Evolutionary conservation across 2,113 vertebrate species (phyloP).

Genomic region (Bubo blakistoni): DNA sequence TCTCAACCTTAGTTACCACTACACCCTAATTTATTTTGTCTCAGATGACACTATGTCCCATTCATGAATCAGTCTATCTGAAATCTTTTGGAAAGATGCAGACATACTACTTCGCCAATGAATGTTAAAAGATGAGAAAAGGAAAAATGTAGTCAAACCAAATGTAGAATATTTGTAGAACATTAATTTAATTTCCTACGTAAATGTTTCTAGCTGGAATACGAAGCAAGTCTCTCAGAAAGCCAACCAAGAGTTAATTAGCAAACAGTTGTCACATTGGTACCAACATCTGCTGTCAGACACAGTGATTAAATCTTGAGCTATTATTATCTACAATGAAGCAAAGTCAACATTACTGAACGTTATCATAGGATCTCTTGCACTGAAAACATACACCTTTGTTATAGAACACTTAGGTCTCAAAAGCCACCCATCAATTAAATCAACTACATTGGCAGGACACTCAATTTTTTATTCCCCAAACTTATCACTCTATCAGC

Average conservation of each 20-base stretch:
- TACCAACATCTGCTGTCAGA: neutral
- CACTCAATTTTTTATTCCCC: neutral
- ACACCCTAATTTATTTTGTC: neutral
- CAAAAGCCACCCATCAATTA: neutral
- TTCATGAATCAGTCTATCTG: neutral
- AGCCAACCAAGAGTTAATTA: neutral
- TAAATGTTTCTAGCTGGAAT: neutral
- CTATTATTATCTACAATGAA: neutral
- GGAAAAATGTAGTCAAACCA: neutral
- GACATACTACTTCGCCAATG: rapidly evolving
- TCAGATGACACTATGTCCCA: neutral
- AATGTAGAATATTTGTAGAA: neutral
- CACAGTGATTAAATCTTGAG: neutral
- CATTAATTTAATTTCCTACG: neutral
- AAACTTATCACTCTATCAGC: neutral
- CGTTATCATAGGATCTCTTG: neutral
- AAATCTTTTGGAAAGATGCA: neutral
- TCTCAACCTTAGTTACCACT: neutral
- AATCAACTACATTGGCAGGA: neutral
- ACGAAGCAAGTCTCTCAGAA: neutral
- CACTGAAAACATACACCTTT: neutral
- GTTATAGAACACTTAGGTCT: neutral
- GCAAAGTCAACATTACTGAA: neutral
- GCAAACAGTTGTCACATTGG: neutral
- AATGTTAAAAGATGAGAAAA: neutral